A percentile compares a stretch with the other conserved stretches of the same genome.
Conservation (phyloP, 2,113 vertebrate genomes). For the Syrrhaptes paradoxus region DNA sequence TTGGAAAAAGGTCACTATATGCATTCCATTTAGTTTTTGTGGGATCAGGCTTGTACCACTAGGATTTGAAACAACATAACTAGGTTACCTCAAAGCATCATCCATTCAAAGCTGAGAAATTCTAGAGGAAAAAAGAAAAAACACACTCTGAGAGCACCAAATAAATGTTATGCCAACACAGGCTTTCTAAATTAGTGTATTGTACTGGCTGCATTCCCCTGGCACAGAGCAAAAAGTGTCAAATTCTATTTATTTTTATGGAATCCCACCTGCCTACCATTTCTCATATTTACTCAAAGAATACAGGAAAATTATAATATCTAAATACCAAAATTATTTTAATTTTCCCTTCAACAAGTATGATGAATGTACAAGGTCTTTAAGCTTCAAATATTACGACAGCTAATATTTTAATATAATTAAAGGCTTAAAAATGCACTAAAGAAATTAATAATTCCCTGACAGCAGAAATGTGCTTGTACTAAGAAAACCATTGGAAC, state of each 20-base stretch:
- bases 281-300: slow-evolving; percentile 38
- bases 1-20: not conserved
- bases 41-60: not conserved
- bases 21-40: not conserved
- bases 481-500: slow-evolving; percentile 24
- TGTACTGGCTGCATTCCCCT: not conserved
- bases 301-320: slow-evolving; percentile 16
- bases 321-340: slow-evolving; percentile 44
- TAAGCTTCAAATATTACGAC: slow-evolving; percentile 62
- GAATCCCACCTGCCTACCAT: slow-evolving; percentile 14
- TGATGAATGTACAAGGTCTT: slow-evolving; percentile 49
- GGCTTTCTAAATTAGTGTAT: not conserved
- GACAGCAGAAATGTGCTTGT: slow-evolving; percentile 47
- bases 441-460: slow-evolving; percentile 62
- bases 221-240: not conserved
- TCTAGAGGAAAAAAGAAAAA: not conserved
- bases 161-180: not conserved
- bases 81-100: not conserved
- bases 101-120: not conserved
- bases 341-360: slow-evolving; percentile 52
- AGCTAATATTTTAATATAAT: slow-evolving; percentile 73
- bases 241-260: slow-evolving; percentile 35
- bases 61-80: slow-evolving; percentile 3
- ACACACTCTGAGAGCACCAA: not conserved
- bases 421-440: slow-evolving; percentile 59